Conservation (phyloP, 2,797 vertebrate genomes). For the Thunnus albacares region DNA sequence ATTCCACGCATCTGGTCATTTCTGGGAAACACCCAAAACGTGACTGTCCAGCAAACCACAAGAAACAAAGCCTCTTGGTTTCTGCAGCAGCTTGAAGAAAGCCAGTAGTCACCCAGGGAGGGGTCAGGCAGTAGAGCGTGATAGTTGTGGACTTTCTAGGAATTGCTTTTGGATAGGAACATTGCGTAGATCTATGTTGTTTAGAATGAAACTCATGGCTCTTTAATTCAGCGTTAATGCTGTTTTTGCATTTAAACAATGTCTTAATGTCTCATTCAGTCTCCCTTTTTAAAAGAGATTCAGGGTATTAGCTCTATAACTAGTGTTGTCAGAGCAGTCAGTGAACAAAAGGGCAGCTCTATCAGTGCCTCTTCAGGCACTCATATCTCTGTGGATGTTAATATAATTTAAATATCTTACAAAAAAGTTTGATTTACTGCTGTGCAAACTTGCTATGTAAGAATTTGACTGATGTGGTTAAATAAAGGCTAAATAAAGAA, state of each 20-base stretch:
- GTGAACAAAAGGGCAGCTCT: conserved; percentile 27
- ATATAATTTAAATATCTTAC: conserved; percentile 10
- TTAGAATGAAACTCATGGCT: not conserved
- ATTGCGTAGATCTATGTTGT: conserved; percentile 7
- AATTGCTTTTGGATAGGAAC: conserved; percentile 45
- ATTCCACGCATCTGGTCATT: conserved; percentile 75
- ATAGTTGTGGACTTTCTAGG: conserved; percentile 64
- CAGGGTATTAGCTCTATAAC: conserved; percentile 27
- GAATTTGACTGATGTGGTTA: not conserved
- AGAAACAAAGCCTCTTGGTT: conserved; percentile 71
- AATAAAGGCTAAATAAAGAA: conserved; percentile 2
- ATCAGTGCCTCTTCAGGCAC: conserved; percentile 3
- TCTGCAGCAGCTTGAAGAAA: conserved; percentile 51
- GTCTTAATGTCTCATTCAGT: not conserved
- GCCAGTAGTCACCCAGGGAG: conserved; percentile 28
- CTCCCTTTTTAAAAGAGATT: not conserved
- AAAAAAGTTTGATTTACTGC: conserved; percentile 8
- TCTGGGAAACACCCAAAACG: conserved; percentile 78
- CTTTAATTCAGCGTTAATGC: not conserved
- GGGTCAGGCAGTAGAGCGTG: conserved; percentile 11
- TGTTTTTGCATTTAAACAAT: not conserved
- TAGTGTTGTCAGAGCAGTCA: conserved; percentile 30
- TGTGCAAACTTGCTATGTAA: conserved; percentile 8
- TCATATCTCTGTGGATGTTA: conserved; percentile 12
- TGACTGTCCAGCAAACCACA: conserved; percentile 52